Evolutionary conservation across 2,113 vertebrate species (phyloP), one percentile per base, ranked within the genome.

Genomic region (Platichthys stellatus): DNA sequence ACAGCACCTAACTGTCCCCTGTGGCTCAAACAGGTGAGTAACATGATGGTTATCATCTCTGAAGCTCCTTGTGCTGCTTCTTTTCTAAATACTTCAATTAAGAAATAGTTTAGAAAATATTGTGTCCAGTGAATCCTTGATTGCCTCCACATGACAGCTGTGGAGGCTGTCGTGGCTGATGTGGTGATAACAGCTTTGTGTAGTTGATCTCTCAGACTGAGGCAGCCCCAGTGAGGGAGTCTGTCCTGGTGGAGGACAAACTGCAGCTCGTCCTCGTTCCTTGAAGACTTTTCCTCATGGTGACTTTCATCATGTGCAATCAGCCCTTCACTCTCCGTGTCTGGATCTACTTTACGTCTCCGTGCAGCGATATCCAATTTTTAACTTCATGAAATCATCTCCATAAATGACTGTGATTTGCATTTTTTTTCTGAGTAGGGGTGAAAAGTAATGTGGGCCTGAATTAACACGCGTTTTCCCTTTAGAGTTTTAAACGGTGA

Each of bases 311-410:
- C 1, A 31, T 76, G 65, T 58, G 17, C 24, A 43, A 43, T 74
- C 72, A 79, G 31, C 65, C 23, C 58, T 83, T 71, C 17, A 18
- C 8, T 13, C n/a, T 38, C 5, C 0, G 17, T 79, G 64, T 31
- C 71, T 24, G 28, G 54, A 65, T 18, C 70, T 31, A 31, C 23
- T 56, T 40, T 26, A 17, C 4, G 2, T 40, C 38, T 40, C 11
- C 11, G 38, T 3, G 17, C 9, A 24, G 11, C 7, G 38, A 53
- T 2, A 1, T 24, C 51, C 59, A 58, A 17, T 70, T 47, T 26
- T 7, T 38, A 13, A 8, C 17, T 23, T 69, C 38, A 40, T 40
- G 23, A 38, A 63, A 58, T 74, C 24, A 63, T 49, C 21, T 15
- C 23, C 45, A 31, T 43, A 20, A 26, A 60, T 45, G 4, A 20